Percentiles rank a stretch among this genome's conserved stretches.
Evolutionary conservation across 1,140 invertebrate species (phyloP).

Genomic region (Drosophila kanapiae): DNA sequence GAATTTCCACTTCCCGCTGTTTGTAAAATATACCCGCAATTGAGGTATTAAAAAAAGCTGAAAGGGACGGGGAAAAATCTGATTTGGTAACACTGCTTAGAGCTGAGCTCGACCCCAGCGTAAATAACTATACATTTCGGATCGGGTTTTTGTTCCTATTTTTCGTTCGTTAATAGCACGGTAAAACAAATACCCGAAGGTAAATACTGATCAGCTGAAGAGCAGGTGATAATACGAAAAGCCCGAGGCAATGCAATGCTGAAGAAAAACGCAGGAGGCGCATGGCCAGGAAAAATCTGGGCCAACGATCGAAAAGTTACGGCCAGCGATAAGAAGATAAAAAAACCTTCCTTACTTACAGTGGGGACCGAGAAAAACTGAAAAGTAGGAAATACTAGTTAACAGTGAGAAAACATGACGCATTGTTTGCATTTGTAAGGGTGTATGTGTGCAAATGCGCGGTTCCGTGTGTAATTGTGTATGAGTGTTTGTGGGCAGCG

Average conservation of each 20-base stretch:
- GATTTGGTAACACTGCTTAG: neutral
- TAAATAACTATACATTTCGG: conserved; percentile 53
- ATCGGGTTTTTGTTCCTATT: conserved; percentile 53
- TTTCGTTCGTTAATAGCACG: conserved; percentile 57
- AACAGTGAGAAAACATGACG: conserved; percentile 55
- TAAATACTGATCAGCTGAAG: conserved; percentile 45
- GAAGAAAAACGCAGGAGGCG: neutral
- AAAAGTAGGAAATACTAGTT: conserved; percentile 43
- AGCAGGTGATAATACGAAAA: conserved; percentile 30
- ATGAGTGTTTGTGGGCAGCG: conserved; percentile 14
- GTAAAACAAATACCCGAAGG: conserved; percentile 54
- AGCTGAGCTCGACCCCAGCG: conserved; percentile 5
- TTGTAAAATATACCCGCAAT: too few relatives aligned
- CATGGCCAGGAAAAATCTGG: conserved; percentile 18
- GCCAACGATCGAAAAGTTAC: conserved; percentile 14
- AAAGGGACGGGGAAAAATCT: too few relatives aligned
- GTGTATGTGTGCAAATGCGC: conserved; percentile 18
- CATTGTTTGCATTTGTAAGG: conserved; percentile 54
- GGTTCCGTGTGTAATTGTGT: conserved; percentile 6
- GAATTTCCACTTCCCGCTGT: too few relatives aligned
- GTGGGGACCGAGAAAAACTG: conserved; percentile 17
- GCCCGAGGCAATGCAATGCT: neutral
- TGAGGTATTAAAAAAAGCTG: too few relatives aligned
- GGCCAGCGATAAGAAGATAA: conserved; percentile 39
- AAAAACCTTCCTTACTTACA: conserved; percentile 17